Percentiles rank a stretch among this genome's conserved stretches.
Conservation (phyloP, 2,797 vertebrate genomes). For the Takifugu ocellatus region DNA sequence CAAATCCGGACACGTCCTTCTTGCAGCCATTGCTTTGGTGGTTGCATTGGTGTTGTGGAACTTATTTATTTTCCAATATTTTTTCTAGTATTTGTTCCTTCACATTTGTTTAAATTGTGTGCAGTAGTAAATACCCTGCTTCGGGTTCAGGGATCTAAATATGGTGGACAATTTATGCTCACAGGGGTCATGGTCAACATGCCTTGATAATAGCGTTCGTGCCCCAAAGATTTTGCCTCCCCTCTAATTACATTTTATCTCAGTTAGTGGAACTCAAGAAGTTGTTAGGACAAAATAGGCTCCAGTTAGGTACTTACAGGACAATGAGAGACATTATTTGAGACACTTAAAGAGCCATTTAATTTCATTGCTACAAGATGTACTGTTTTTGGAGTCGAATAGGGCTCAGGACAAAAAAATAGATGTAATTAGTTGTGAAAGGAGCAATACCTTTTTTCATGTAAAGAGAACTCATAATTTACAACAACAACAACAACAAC, state of each 20-base stretch:
- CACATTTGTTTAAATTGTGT: too few species aligned
- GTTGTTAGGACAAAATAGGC: conserved; percentile 30
- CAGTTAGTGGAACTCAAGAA: conserved; percentile 33
- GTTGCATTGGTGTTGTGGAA: too few species aligned
- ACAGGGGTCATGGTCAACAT: conserved; percentile 46
- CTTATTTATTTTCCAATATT: too few species aligned
- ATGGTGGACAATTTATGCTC: not conserved
- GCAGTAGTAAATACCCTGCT: too few species aligned
- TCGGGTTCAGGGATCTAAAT: too few species aligned
- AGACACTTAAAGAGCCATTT: not conserved
- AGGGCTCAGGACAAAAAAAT: conserved; percentile 42
- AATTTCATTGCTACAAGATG: not conserved
- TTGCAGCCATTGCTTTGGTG: too few species aligned
- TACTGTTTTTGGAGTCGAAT: conserved; percentile 8
- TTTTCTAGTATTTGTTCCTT: too few species aligned
- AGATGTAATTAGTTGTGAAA: conserved; percentile 28
- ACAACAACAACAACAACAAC: too few species aligned
- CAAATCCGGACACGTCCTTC: too few species aligned
- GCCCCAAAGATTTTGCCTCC: conserved; percentile 50
- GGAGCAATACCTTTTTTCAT: not conserved
- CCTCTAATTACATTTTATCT: conserved; percentile 61
- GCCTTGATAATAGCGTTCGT: conserved; percentile 55
- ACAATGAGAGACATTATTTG: not conserved
- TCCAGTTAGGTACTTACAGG: conserved; percentile 20
- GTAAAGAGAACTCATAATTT: not conserved